A percentile compares a stretch with the other conserved stretches of the same genome.
Conservation (phyloP, 2,888 invertebrate genomes). For the Helleia helle region DNA sequence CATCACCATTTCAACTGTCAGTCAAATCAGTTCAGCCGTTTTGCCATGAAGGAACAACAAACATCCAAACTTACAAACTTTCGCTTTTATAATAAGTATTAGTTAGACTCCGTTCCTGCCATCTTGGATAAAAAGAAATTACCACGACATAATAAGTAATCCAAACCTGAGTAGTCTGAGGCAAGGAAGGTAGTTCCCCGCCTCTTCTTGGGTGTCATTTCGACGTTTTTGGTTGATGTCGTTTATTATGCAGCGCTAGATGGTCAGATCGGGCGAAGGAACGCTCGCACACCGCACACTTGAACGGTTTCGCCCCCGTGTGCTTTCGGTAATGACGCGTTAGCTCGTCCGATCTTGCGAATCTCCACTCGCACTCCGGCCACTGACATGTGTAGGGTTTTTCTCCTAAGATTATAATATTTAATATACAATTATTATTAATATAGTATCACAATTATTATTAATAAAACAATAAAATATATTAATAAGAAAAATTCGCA, state of each 20-base stretch:
- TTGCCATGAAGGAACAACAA: background rate
- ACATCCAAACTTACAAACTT: no score
- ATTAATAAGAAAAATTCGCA: constrained; percentile 15
- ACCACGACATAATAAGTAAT: background rate
- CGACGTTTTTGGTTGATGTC: constrained; percentile 92
- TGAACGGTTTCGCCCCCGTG: constrained; percentile 97
- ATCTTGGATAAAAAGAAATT: background rate
- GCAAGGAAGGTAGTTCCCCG: constrained; percentile 56
- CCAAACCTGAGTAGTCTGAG: constrained; percentile 46
- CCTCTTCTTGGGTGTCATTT: constrained; percentile 76
- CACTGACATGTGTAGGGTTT: constrained; percentile 98
- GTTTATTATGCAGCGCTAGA: constrained; percentile 96
- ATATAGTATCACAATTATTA: no score
- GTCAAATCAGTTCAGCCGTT: no score
- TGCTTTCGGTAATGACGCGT: constrained; percentile 98
- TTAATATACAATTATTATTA: background rate
- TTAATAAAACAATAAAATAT: no score
- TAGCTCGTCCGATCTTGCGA: constrained; percentile 95
- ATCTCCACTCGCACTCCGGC: constrained; percentile 98
- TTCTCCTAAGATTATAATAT: constrained; percentile 92
- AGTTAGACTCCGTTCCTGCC: no score
- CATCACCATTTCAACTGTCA: no score
- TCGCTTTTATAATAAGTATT: no score
- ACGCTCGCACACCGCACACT: constrained; percentile 94
- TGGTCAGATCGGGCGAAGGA: constrained; percentile 97